phyloP scores from a whole-genome alignment of 2,888 invertebrate genomes.

The Strigamia transsilvanica region DNA sequence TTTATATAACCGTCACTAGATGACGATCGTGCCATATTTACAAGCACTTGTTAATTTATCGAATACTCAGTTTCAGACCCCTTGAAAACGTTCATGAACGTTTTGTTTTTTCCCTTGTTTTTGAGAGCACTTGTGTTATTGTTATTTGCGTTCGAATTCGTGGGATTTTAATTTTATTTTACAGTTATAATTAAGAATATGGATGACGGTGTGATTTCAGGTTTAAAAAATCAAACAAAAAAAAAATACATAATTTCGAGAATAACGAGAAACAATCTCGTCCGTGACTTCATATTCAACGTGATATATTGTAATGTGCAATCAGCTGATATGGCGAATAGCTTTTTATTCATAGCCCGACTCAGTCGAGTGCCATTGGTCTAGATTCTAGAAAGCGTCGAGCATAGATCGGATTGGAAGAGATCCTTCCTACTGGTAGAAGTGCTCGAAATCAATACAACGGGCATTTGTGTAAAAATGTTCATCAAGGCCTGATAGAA shows the following conservation, averaged over 20 bases:
- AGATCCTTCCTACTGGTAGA: not conserved
- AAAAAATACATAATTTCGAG: not conserved
- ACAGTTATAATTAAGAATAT: no score
- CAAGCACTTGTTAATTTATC: no score
- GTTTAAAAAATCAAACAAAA: not conserved
- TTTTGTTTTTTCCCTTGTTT: no score
- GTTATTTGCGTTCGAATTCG: no score
- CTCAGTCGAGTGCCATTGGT: no score
- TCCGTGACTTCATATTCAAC: not conserved
- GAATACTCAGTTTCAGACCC: no score
- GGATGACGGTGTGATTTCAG: no score
- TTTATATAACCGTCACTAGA: not conserved
- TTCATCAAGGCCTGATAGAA: conserved; percentile 11
- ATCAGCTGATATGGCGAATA: not conserved
- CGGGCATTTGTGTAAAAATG: not conserved
- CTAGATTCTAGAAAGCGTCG: no score
- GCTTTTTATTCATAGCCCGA: not conserved
- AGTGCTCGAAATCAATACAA: not conserved
- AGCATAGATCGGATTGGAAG: no score
- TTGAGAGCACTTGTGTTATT: no score
- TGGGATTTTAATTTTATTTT: no score
- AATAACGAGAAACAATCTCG: not conserved
- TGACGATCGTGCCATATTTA: not conserved
- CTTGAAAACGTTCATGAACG: no score
- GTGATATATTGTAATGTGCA: not conserved